phyloP scores from a whole-genome alignment of 2,888 invertebrate genomes.

The Ectobius pallidus region DNA sequence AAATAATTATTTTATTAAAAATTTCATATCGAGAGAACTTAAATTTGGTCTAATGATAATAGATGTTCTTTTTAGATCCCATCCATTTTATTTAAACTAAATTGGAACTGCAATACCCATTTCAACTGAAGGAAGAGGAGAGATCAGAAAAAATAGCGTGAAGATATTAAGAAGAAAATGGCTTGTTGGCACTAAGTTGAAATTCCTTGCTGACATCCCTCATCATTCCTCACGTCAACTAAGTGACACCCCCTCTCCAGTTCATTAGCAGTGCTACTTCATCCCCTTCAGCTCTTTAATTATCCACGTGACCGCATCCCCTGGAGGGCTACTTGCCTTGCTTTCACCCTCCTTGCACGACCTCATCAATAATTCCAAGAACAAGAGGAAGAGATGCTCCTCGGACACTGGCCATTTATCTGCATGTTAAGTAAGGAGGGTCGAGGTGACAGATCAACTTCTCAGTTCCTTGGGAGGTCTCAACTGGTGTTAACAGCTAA shows the following conservation, averaged over 20 bases:
- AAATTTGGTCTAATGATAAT: too few species aligned
- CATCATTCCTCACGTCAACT: not conserved
- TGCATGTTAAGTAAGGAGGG: not conserved
- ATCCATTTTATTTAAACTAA: too few species aligned
- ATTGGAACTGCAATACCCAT: too few species aligned
- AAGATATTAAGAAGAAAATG: not conserved
- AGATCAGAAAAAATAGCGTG: not conserved
- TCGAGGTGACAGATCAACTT: too few species aligned
- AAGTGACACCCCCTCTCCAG: not conserved
- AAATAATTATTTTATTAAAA: too few species aligned
- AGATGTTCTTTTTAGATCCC: too few species aligned
- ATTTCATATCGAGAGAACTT: too few species aligned
- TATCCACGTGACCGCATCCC: constrained; percentile 8
- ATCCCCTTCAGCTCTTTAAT: constrained; percentile 9
- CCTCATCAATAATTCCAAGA: not conserved
- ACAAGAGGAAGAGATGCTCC: not conserved
- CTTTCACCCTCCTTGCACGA: not conserved
- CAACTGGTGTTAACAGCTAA: too few species aligned
- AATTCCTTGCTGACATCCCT: not conserved
- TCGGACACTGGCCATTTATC: not conserved
- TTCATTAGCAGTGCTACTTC: not conserved
- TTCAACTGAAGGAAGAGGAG: not conserved
- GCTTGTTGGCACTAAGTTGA: not conserved
- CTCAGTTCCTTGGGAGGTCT: too few species aligned
- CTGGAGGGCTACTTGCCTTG: not conserved